Evolutionary conservation across 2,888 invertebrate species (phyloP), one percentile per base, ranked within the genome.

Genomic region (Caenorhabditis drosophilae): DNA sequence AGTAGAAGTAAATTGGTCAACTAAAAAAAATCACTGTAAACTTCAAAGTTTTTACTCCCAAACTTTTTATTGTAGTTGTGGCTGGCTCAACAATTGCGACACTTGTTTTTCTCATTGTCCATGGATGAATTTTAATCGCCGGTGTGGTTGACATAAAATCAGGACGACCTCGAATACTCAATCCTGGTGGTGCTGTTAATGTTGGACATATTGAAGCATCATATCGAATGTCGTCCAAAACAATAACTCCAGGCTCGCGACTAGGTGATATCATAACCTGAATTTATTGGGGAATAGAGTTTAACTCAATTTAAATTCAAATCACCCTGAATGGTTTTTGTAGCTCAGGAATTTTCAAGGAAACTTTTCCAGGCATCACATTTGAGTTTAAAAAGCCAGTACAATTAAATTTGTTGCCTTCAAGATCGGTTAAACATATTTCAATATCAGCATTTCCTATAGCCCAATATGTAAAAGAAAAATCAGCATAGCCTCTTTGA

Each of bases 321-420:
- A 57, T 59, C 34, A 81, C 80, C 36, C 71, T 69, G 51, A 79
- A 81, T 3, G 78, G 73, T n/a, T 69, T 67, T 22, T 74, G 70
- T 15, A 78, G 59, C 45, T 79, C 73, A 2, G 81, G 81, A 26
- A 81, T 75, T 48, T 77, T 79, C 18, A 81, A 58, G 9, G 76
- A 72, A 12, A 81, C 80, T 76, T 81, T 81, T 20, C 80, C 81
- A 7, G 81, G 81, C 73, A 80, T 79, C 2, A 77, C 67, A 9
- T 62, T 57, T 22, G 80, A 75, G n/a, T 78, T 67, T 18, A 81
- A 56, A 69, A 76, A 67, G 31, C 81, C 81, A 16, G 81, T 81
- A 45, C 81, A 81, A 49, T 81, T 81, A 56, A 81, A 80, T 47
- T 75, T 73, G 11, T 67, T 44, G 12, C 73, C 70, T 16, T 67